phyloP scores from a whole-genome alignment of 2,113 vertebrate species.

The Todiramphus chloris region DNA sequence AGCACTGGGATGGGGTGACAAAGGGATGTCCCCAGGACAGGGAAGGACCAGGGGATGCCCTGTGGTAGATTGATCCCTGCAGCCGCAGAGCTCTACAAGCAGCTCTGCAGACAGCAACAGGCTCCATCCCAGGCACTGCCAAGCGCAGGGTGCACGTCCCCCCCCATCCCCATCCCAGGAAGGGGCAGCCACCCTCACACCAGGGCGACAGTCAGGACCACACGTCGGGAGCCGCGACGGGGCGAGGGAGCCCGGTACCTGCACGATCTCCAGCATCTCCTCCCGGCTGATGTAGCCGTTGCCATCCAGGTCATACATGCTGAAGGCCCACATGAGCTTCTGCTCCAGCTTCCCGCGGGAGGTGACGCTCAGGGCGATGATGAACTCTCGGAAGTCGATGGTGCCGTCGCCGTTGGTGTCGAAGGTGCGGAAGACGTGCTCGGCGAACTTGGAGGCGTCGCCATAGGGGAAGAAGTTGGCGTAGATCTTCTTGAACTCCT shows the following conservation, averaged over 20 bases:
- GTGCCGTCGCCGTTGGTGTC: slow-evolving; percentile 97
- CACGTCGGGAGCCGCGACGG: fast-evolving
- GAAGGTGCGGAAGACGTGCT: slow-evolving; percentile 98
- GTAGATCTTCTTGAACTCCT: slow-evolving; percentile 99
- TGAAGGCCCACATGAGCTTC: slow-evolving; percentile 99
- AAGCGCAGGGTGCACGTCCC: background rate
- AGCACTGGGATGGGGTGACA: fast-evolving
- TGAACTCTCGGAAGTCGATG: slow-evolving; percentile 99
- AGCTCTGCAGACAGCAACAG: background rate
- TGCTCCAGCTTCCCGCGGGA: slow-evolving; percentile 97
- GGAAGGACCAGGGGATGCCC: background rate
- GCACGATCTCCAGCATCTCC: slow-evolving; percentile 99
- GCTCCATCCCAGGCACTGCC: fast-evolving
- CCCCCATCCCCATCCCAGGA: fast-evolving
- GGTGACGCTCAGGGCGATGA: slow-evolving; percentile 97
- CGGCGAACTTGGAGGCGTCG: slow-evolving; percentile 96
- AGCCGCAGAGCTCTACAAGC: background rate
- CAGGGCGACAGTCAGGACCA: fast-evolving
- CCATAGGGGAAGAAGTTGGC: slow-evolving; percentile 99
- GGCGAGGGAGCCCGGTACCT: slow-evolving; percentile 71
- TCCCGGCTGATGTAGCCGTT: slow-evolving; percentile 99
- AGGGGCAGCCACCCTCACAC: fast-evolving
- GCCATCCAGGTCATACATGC: slow-evolving; percentile 98
- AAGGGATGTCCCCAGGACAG: background rate
- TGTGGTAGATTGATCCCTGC: fast-evolving